These are phyloP conservation scores for Microtus obscurus DNA, from an alignment of 2,797 vertebrate genomes.

Conservation along the genomic window DNA sequence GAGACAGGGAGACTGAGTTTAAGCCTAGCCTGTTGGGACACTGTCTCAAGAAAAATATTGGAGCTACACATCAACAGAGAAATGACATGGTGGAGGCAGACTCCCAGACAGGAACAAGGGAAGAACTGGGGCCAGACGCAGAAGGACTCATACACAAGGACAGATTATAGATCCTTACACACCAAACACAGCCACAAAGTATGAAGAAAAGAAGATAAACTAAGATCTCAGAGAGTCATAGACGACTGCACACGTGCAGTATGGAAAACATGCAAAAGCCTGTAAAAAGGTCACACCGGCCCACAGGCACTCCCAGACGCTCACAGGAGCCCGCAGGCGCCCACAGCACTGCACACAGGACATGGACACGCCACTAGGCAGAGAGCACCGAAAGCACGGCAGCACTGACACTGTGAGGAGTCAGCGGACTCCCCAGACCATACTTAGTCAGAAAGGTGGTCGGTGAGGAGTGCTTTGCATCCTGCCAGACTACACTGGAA, in stretches of 20 bases:
- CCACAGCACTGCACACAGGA: background rate
- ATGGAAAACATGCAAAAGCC: no score
- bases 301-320: background rate
- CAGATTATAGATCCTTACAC: background rate
- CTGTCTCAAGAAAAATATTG: no score
- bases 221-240: background rate
- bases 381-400: background rate
- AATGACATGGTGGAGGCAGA: background rate
- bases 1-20: background rate
- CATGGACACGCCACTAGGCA: background rate
- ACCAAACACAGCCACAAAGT: background rate
- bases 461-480: background rate
- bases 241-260: background rate
- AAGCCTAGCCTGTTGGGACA: background rate
- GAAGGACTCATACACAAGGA: background rate
- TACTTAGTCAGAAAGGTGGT: background rate
- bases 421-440: background rate
- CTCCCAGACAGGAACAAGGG: background rate
- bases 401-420: background rate
- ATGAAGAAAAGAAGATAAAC: background rate
- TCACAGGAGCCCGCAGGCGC: no score
- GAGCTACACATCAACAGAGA: no score
- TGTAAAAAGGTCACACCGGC: background rate
- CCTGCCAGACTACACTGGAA: background rate
- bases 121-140: background rate